Conservation (phyloP, 2,888 invertebrate species). For the Pinctada fucata region DNA sequence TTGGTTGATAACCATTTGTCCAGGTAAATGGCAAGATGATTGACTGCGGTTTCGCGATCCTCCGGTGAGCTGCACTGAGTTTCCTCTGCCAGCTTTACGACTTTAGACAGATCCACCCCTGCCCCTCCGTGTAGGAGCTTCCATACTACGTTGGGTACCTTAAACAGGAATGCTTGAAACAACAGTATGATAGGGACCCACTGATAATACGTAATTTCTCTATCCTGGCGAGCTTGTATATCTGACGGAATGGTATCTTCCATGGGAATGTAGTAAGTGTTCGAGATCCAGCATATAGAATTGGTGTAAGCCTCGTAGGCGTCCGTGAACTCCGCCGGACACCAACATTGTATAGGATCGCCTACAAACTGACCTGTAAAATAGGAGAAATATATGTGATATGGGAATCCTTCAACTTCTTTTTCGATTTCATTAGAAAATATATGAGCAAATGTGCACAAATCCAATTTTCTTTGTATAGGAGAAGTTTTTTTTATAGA, state of each 20-base stretch:
- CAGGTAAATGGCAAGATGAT: slow-evolving; percentile 65
- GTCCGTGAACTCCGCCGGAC: slow-evolving; percentile 65
- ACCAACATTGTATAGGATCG: slow-evolving; percentile 72
- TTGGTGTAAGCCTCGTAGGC: slow-evolving; percentile 70
- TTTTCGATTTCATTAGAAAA: too few species aligned
- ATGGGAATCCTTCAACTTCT: too few species aligned
- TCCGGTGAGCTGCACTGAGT: slow-evolving; percentile 68
- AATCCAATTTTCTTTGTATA: too few species aligned
- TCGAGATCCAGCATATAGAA: slow-evolving; percentile 71
- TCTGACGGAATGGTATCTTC: slow-evolving; percentile 67
- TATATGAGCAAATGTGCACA: too few species aligned
- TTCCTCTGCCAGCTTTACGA: slow-evolving; percentile 64
- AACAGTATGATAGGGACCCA: slow-evolving; percentile 70
- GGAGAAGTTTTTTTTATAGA: too few species aligned
- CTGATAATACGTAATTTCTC: slow-evolving; percentile 70
- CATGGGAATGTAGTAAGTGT: slow-evolving; percentile 72
- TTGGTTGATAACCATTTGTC: slow-evolving; percentile 70
- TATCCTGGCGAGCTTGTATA: slow-evolving; percentile 60
- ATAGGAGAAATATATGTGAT: slow-evolving; percentile 35
- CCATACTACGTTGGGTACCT: slow-evolving; percentile 70
- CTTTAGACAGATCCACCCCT: slow-evolving; percentile 66
- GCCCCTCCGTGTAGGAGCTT: slow-evolving; percentile 65
- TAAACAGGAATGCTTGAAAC: slow-evolving; percentile 70
- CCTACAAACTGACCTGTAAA: slow-evolving; percentile 64
- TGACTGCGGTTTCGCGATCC: slow-evolving; percentile 63